These are phyloP conservation scores for Hanleya hanleyi DNA, from an alignment of 2,888 invertebrate genomes.

Conservation along the genomic window DNA sequence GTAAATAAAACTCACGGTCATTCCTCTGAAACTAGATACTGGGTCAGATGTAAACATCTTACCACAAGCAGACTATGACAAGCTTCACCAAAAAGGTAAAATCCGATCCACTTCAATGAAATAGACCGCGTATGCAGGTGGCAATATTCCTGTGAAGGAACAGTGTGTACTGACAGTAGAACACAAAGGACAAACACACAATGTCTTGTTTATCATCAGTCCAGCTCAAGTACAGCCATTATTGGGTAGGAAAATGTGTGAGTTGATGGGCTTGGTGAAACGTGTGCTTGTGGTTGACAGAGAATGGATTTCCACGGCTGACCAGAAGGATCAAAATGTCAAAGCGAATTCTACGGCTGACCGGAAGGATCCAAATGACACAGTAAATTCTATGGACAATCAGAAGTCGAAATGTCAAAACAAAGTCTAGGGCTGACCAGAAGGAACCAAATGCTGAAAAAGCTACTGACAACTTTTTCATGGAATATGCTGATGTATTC, in stretches of 20 bases:
- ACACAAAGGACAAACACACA: background rate
- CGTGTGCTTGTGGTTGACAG: conserved; percentile 5
- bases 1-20: background rate
- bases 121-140: no score
- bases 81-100: background rate
- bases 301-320: background rate
- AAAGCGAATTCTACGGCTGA: no score
- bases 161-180: background rate
- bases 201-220: background rate
- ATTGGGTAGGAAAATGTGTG: background rate
- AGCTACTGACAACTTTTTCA: background rate
- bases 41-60: conserved; percentile 15
- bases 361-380: no score
- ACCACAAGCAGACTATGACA: background rate
- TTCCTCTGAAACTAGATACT: conserved; percentile 15
- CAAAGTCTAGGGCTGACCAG: no score
- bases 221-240: background rate
- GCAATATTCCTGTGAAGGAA: background rate
- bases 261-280: background rate
- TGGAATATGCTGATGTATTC: conserved; percentile 12
- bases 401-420: no score
- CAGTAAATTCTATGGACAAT: no score
- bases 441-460: no score
- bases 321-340: no score
- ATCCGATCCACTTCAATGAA: no score